phyloP scores from a whole-genome alignment of 2,888 invertebrate species.

The Netelia melanura region DNA sequence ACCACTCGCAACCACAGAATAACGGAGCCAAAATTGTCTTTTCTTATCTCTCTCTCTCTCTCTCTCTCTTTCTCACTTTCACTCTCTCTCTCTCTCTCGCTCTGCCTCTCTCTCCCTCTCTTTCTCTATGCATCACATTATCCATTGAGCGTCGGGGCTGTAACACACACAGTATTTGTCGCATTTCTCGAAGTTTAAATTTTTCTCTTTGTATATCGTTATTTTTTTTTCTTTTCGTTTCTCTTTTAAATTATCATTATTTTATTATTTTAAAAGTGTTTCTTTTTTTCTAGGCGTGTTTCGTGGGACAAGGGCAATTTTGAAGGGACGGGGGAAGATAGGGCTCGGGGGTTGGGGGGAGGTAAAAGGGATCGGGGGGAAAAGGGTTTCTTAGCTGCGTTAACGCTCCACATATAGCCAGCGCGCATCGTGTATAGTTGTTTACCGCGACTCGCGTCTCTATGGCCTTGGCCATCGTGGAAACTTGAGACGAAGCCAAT shows the following conservation, averaged over 20 bases:
- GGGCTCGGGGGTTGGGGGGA: not conserved
- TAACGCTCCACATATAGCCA: constrained; percentile 72
- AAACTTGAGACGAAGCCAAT: constrained; percentile 82
- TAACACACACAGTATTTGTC: constrained; percentile 62
- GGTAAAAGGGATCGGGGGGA: not conserved
- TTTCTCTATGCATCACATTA: constrained; percentile 67
- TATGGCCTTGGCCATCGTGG: constrained; percentile 78
- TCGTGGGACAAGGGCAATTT: not conserved
- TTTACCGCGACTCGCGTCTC: constrained; percentile 75
- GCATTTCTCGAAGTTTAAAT: constrained; percentile 62
- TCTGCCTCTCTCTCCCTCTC: constrained; percentile 26
- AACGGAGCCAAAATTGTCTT: constrained; percentile 78
- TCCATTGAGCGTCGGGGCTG: constrained; percentile 71
- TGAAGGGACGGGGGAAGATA: constrained; percentile 9
- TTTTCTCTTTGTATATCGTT: constrained; percentile 27
- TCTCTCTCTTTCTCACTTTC: constrained; percentile 1
- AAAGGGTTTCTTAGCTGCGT: constrained; percentile 68
- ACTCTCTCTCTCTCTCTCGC: constrained; percentile 48
- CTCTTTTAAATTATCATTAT: constrained; percentile 38
- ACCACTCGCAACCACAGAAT: constrained; percentile 82
- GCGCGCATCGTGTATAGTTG: constrained; percentile 73
- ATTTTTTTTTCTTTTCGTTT: constrained; percentile 26
- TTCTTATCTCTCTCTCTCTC: constrained; percentile 51
- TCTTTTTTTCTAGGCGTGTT: constrained; percentile 47
- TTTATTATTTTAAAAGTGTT: constrained; percentile 40